Evolutionary conservation across 2,113 vertebrate genomes (phyloP), one percentile per base, ranked within the genome.

Genomic region (Centropristis striata): DNA sequence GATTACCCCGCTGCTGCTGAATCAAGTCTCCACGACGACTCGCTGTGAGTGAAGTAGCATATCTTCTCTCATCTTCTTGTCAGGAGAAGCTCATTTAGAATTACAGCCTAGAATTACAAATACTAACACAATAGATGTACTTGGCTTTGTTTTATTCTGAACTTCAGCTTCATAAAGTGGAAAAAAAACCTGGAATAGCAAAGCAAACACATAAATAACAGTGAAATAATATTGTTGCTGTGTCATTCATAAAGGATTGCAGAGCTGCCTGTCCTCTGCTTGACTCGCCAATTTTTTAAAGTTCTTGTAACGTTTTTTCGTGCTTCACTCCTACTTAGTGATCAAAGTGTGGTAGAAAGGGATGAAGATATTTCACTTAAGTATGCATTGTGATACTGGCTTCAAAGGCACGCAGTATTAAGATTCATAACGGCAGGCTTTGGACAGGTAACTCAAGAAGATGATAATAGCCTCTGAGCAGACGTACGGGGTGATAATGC

Each of bases 281-380:
- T 90, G 90, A 92, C 92, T 91, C 10, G 59, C 74, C 50, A 85
- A 61, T 83, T 83, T 64, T 83, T 83, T 64, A 21, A 36, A 78
- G 27, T 81, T 78, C 80, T 80, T 55, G 69, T 81, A 84, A 78
- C 78, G 68, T 76, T 87, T 78, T 37, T 16, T n/a, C n/a, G 36
- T 58, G 74, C 74, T 86, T 85, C 64, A 88, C 89, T 93, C 89
- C 90, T 86, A 81, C 85, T 81, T 23, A 14, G 50, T 87, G 89
- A 94, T 93, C 92, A 94, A 93, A 93, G 92, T 90, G 78, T 80
- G 74, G 46, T 57, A 77, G 82, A 61, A 84, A 71, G 79, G 75
- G 79, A 88, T 86, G 74, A 86, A 84, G 78, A 92, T 90, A 81
- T 90, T 89, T 91, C 92, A 93, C 82, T 57, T 0, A 90, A 89